Evolutionary conservation across 2,113 vertebrate species (phyloP).

Genomic region (Poeciliopsis turrubarensis): DNA sequence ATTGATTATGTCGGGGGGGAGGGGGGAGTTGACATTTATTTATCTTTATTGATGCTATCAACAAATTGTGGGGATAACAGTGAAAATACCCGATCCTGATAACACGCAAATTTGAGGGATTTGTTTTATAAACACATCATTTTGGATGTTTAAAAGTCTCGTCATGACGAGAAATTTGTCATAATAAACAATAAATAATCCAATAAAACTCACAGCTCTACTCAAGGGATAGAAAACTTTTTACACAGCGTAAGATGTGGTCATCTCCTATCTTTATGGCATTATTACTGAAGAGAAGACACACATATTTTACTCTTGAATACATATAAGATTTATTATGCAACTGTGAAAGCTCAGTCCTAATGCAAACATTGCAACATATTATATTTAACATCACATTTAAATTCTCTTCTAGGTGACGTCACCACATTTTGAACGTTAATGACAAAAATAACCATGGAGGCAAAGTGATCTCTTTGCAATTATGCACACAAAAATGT

Average conservation of each 20-base stretch:
- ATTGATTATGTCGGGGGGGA: no score
- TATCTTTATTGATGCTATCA: no score
- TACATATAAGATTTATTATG: not conserved
- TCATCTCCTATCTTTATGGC: not conserved
- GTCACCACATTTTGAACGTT: conserved; percentile 14
- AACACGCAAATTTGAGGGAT: no score
- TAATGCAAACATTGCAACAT: not conserved
- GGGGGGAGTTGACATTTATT: no score
- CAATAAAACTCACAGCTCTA: no score
- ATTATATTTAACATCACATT: not conserved
- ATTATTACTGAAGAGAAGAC: not conserved
- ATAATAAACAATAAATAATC: no score
- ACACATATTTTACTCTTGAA: not conserved
- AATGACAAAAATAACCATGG: conserved; percentile 44
- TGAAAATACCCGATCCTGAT: no score
- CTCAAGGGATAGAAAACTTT: not conserved
- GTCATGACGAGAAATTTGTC: no score
- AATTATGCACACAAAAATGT: conserved; percentile 50
- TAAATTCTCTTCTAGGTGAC: not conserved
- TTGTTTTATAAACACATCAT: no score
- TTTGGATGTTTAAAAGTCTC: no score
- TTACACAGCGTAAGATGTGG: not conserved
- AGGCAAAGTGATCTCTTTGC: conserved; percentile 56
- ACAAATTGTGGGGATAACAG: no score
- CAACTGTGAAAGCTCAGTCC: not conserved